Percentiles rank a stretch among this genome's conserved stretches.
Conservation (phyloP, 2,888 invertebrate species). For the Amiota minor region DNA sequence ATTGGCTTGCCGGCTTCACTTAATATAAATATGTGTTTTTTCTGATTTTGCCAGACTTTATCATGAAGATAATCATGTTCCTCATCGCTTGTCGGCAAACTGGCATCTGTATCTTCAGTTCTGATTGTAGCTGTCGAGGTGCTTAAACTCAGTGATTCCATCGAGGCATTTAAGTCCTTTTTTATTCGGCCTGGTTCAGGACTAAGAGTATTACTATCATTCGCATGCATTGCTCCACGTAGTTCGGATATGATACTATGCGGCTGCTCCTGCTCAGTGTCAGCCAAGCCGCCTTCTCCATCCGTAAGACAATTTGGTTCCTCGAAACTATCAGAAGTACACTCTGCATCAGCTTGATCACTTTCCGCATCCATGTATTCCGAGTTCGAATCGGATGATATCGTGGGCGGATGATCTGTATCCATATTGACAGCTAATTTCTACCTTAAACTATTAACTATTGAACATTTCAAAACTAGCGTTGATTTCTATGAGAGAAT, state of each 20-base stretch:
- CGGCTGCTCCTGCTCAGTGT: conserved; percentile 51
- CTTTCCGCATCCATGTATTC: conserved; percentile 69
- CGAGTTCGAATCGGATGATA: conserved; percentile 52
- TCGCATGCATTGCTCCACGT: conserved; percentile 53
- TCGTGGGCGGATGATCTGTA: conserved; percentile 56
- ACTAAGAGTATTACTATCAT: conserved; percentile 39
- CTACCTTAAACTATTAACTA: conserved; percentile 13
- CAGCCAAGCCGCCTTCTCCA: conserved; percentile 46
- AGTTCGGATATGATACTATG: conserved; percentile 69
- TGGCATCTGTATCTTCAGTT: conserved; percentile 51
- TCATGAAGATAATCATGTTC: conserved; percentile 78
- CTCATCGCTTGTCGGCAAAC: conserved; percentile 69
- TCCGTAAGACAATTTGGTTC: conserved; percentile 63
- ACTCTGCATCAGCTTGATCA: conserved; percentile 46
- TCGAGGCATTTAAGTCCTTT: conserved; percentile 62
- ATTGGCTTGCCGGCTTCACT: conserved; percentile 98
- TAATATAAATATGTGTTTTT: conserved; percentile 94
- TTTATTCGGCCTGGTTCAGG: conserved; percentile 47
- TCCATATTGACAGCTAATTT: conserved; percentile 48
- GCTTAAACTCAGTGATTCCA: conserved; percentile 61
- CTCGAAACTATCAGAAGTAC: conserved; percentile 50
- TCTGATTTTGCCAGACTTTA: conserved; percentile 84
- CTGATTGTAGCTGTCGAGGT: conserved; percentile 48
- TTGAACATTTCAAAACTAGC: conserved; percentile 37
- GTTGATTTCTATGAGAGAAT: background rate